Evolutionary conservation across 53 echinoderm and acorn worm genomes (phyloP), one percentile per base, ranked within the genome.

Genomic region (Echinometra lucunter): DNA sequence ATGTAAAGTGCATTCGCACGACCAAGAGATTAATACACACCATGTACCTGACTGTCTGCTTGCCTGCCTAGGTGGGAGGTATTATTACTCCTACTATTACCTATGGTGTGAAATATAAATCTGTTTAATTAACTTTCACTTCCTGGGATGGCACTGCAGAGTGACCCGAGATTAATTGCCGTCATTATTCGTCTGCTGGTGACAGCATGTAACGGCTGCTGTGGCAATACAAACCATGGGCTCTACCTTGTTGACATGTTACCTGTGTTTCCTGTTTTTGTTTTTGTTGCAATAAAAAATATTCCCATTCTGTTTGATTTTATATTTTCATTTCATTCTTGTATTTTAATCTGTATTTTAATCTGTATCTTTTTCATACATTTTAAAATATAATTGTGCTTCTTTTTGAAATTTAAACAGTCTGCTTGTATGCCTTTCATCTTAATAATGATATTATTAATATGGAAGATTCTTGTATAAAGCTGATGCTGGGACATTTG

Each of bases 91-190:
- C 83, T 83, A 10, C 45, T n/a, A 47, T 83, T 83, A 45, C 8
- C 53, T n/a, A 27, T 83, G 45, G 47, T 83, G 83, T 83, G 83
- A 83, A 83, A 83, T 83, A 11, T 83, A 47, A 83, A 83, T 83
- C 83, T 49, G 45, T 83, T 83, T 83, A 83, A 83, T 83, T 83
- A 83, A 83, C 83, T 83, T 47, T 83, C 83, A 83, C n/a, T 83
- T 83, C 83, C 83, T 83, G 49, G 47, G 83, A 12, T 83, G 83
- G 9, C 83, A 80, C 45, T 47, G 11, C 49, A 0, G 49, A 83
- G 47, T 83, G 83, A 83, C 83, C 83, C 28, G 13, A 83, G 83
- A 83, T 83, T 83, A 83, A 83, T 83, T 83, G 28, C 83, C 37
- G 49, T 83, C 83, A n/a, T 83, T 45, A 45, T 25, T 25, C 45